These are phyloP conservation scores for Myodes glareolus DNA, from an alignment of 2,113 vertebrate species.

Conservation along the genomic window DNA sequence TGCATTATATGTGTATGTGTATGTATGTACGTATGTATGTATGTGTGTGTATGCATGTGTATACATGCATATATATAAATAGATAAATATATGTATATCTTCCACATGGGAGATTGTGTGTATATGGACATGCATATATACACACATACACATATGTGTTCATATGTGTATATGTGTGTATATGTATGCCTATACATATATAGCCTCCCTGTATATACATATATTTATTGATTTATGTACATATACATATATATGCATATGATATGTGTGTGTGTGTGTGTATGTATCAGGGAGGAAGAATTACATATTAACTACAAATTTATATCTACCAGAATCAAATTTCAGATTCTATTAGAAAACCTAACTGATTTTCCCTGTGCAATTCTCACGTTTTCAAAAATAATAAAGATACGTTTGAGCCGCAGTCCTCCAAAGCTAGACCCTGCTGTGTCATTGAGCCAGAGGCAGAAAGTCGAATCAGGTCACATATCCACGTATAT, in stretches of 20 bases:
- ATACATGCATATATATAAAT: background rate
- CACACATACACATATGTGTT: too few species aligned
- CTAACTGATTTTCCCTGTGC: background rate
- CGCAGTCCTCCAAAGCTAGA: slow-evolving; percentile 36
- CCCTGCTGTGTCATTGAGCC: slow-evolving; percentile 49
- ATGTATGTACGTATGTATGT: too few species aligned
- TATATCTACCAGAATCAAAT: slow-evolving; percentile 56
- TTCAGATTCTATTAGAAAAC: slow-evolving; percentile 32
- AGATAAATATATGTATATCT: too few species aligned
- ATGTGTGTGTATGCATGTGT: background rate
- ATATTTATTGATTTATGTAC: too few species aligned
- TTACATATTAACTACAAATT: slow-evolving; percentile 19
- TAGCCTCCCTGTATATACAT: too few species aligned
- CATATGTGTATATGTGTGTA: too few species aligned
- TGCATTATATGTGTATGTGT: background rate
- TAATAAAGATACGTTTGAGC: slow-evolving; percentile 41
- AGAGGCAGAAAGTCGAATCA: slow-evolving; percentile 51
- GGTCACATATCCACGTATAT: slow-evolving; percentile 28
- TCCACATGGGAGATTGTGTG: too few species aligned
- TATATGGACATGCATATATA: too few species aligned
- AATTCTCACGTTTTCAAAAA: slow-evolving; percentile 51
- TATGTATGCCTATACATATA: too few species aligned
- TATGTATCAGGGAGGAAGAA: background rate
- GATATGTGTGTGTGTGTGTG: too few species aligned
- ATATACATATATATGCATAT: too few species aligned